Base-by-base conservation (phyloP, 2,888 invertebrate species). In the Apodemia mormo region DNA sequence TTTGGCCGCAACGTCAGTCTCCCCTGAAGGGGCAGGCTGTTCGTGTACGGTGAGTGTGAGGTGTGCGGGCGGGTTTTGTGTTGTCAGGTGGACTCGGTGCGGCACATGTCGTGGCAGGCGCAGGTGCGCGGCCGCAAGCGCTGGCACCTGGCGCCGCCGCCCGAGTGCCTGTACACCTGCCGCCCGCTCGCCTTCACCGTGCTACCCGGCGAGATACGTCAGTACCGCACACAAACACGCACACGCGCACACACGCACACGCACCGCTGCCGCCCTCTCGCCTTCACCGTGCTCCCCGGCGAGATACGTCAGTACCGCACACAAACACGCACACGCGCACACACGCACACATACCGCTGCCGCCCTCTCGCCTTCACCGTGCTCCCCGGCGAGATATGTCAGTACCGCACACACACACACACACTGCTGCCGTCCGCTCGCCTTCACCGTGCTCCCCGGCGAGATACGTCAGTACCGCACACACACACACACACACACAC, bases 81-180 rank as follows among this genome's bases (percentile, higher is more conserved):
- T 45, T 10, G 10, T 0, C 80, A 99, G 98, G 96, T 99, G 76
- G 99, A 99, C 89, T 97, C 98, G 73, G 99, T 99, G 67, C 95
- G 95, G 68, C 95, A 97, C 87, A 97, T 98, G 70, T 99, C 99
- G 2, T 99, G 99, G 99, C 99, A 99, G 90, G 99, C 99, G 0
- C 99, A 99, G 92, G 94, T 99, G 67, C 95, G 95, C 68, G 99
- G 99, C 0, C 95, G 93, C 77, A 99, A 99, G 87, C 93, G 94
- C 73, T 99, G 99, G 99, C 94, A 95, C 70, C 92, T 99, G 73
- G 96, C 97, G 76, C 98, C 99, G 9, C 98, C 99, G 1, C 97
- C 97, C 0, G 99, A 99, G 90, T 99, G 99, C 84, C 95, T 96
- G 81, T 97, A 97, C 84, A 86, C 92, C 69, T 99, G 99, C 86